Conservation (phyloP, 1,140 invertebrate species). For the Amyelois transitella region DNA sequence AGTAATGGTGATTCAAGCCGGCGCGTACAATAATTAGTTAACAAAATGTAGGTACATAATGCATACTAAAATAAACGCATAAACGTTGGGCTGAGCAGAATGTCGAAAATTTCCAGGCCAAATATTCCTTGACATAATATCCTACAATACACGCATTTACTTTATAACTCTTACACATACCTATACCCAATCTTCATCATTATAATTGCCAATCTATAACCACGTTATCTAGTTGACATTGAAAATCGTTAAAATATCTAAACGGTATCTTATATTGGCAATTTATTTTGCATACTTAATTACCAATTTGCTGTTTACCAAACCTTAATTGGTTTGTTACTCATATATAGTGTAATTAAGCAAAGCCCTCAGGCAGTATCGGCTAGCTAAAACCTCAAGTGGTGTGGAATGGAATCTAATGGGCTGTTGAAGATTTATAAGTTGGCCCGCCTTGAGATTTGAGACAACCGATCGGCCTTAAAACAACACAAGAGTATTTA, state of each 20-base stretch:
- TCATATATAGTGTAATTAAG: conserved; percentile 2
- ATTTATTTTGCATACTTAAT: neutral
- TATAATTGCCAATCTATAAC: too few relatives aligned
- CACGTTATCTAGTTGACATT: too few relatives aligned
- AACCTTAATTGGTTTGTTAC: neutral
- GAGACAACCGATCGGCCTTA: neutral
- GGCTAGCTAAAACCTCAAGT: conserved; percentile 1
- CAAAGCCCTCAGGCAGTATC: conserved; percentile 4
- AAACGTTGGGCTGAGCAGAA: too few relatives aligned
- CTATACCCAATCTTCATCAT: too few relatives aligned
- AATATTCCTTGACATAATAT: too few relatives aligned
- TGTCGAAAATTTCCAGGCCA: too few relatives aligned
- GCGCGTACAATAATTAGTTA: too few relatives aligned
- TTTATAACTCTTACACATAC: too few relatives aligned
- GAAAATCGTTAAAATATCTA: neutral
- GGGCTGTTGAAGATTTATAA: conserved; percentile 8
- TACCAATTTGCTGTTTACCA: neutral
- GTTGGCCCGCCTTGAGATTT: neutral
- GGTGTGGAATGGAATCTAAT: conserved; percentile 5
- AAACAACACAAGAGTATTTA: neutral
- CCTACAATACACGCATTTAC: too few relatives aligned
- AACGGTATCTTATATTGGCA: neutral
- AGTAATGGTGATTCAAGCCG: too few relatives aligned
- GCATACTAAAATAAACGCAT: too few relatives aligned
- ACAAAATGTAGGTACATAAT: too few relatives aligned